A percentile compares a stretch with the other conserved stretches of the same genome.
Conservation (phyloP, 2,113 vertebrate genomes). For the Spea bombifrons region DNA sequence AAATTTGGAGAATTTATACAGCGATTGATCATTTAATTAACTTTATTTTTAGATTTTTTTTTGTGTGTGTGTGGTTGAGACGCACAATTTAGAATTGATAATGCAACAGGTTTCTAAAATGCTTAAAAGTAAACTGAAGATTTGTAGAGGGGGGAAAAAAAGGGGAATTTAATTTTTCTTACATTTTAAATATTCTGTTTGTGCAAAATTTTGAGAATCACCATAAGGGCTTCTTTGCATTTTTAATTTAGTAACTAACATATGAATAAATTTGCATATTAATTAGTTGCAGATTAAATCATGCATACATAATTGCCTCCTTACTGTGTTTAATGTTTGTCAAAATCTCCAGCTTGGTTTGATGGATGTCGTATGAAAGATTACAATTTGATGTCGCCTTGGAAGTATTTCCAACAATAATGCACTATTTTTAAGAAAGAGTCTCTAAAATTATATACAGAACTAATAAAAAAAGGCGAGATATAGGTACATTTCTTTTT, state of each 20-base stretch:
- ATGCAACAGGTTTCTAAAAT: slow-evolving; percentile 74
- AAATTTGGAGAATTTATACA: no score
- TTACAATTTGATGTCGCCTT: slow-evolving; percentile 76
- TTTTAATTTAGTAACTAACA: slow-evolving; percentile 99
- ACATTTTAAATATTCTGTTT: slow-evolving; percentile 92
- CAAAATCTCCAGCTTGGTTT: slow-evolving; percentile 81
- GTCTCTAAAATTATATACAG: slow-evolving; percentile 63
- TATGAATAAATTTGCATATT: slow-evolving; percentile 99
- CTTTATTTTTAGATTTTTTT: no score
- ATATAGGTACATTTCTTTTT: slow-evolving; percentile 66
- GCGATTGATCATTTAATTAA: no score
- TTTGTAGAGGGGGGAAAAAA: slow-evolving; percentile 50
- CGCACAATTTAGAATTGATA: neutral
- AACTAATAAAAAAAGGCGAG: slow-evolving; percentile 68
- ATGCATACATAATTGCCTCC: slow-evolving; percentile 98
- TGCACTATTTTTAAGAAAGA: slow-evolving; percentile 67
- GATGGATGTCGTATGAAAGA: slow-evolving; percentile 81
- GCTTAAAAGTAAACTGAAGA: slow-evolving; percentile 59
- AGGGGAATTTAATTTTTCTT: slow-evolving; percentile 69
- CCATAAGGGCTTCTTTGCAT: slow-evolving; percentile 99
- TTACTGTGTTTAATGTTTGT: slow-evolving; percentile 88
- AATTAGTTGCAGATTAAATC: slow-evolving; percentile 99
- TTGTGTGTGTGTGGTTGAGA: no score
- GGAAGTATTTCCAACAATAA: slow-evolving; percentile 74
- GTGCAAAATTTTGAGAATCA: slow-evolving; percentile 97